These are phyloP conservation scores for Chiridota heheva DNA, from an alignment of 35 echinoderm and acorn worm genomes.

Conservation along the genomic window DNA sequence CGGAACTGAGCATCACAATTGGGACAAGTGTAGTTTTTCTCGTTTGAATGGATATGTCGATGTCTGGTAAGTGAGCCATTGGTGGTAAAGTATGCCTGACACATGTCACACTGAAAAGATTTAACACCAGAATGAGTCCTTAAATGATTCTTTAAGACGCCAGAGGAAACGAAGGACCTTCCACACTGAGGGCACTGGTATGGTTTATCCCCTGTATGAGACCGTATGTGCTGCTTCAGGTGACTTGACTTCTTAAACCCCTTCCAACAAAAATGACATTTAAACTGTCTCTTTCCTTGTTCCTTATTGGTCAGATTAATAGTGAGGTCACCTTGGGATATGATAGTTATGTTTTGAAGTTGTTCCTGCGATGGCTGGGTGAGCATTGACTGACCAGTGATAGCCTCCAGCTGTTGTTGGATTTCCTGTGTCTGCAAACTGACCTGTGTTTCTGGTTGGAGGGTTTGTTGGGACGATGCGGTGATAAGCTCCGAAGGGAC, in stretches of 20 bases:
- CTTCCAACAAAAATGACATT: constrained; percentile 73
- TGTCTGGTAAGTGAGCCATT: constrained; percentile 93
- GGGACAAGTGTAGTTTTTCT: constrained; percentile 48
- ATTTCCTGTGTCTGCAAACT: constrained; percentile 96
- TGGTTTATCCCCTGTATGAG: constrained; percentile 94
- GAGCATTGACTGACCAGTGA: constrained; percentile 74
- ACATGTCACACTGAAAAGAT: constrained; percentile 73
- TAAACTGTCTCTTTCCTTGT: constrained; percentile 66
- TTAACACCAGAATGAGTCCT: constrained; percentile 82
- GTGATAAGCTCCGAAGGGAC: constrained; percentile 13
- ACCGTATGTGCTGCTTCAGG: constrained; percentile 92
- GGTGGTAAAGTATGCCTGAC: constrained; percentile 77
- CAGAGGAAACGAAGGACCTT: constrained; percentile 86
- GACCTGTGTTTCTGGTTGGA: constrained; percentile 58
- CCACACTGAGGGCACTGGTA: constrained; percentile 79
- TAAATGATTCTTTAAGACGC: constrained; percentile 75
- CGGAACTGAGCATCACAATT: constrained; percentile 76
- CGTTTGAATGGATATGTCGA: constrained; percentile 75
- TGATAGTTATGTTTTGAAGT: background rate
- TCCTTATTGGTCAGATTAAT: constrained; percentile 1
- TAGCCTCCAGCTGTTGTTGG: constrained; percentile 96
- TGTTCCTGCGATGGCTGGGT: constrained; percentile 33
- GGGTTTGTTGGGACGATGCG: background rate
- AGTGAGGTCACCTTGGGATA: background rate
- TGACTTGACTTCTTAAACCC: constrained; percentile 98